phyloP scores from a whole-genome alignment of 2,888 invertebrate genomes.

The Eupelmus urozonus region DNA sequence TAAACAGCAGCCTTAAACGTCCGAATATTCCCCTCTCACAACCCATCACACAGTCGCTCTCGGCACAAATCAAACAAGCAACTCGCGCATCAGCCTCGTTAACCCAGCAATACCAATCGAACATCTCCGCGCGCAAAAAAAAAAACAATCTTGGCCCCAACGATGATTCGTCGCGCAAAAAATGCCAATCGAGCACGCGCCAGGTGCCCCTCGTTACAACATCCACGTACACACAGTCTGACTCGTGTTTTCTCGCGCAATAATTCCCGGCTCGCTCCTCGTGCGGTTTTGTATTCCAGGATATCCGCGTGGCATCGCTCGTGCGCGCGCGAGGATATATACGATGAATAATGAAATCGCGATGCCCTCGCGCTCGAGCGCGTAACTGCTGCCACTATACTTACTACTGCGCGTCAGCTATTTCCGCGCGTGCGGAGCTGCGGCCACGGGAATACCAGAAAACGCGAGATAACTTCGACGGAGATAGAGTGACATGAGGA shows the following conservation, averaged over 20 bases:
- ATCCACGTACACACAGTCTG: neutral
- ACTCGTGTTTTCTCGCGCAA: constrained; percentile 48
- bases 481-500: too few relatives aligned
- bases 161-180: constrained; percentile 29
- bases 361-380: neutral
- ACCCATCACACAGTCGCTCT: too few relatives aligned
- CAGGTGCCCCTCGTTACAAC: constrained; percentile 22
- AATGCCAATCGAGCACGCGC: neutral
- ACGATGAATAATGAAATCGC: constrained; percentile 27
- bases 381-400: too few relatives aligned
- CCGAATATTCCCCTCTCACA: too few relatives aligned
- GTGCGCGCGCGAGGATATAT: neutral
- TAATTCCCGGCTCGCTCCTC: neutral
- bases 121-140: neutral
- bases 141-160: constrained; percentile 1
- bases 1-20: neutral
- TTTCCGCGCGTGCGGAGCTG: neutral
- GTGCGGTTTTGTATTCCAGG: constrained; percentile 13
- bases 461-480: neutral
- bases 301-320: neutral
- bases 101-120: constrained; percentile 28
- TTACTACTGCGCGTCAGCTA: neutral
- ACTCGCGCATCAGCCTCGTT: constrained; percentile 32
- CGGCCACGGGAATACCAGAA: neutral
- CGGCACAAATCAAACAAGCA: constrained; percentile 39